Evolutionary conservation across 2,113 vertebrate species (phyloP), one percentile per base, ranked within the genome.

Genomic region (Promerops cafer): DNA sequence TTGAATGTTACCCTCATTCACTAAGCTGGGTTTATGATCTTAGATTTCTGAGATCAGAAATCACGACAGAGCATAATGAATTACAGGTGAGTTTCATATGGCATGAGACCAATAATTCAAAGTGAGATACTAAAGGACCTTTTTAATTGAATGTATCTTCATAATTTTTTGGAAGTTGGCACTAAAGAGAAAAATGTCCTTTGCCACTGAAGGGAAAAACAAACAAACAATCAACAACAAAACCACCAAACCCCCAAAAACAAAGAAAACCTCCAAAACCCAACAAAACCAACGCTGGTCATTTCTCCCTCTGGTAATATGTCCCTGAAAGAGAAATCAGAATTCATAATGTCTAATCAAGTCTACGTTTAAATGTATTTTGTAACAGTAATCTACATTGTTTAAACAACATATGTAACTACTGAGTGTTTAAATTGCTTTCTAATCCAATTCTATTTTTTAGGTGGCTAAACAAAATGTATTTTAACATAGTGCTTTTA

Each of bases 401-500:
- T 76, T 81, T 88, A 65, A 63, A 30, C 53, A 56, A 28, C 6
- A 10, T 31, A 61, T 61, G n/a, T 90, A 80, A 84, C 47, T 66
- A 44, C 30, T 75, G 24, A 59, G 11, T 35, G n/a, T 91, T 96
- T 96, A 66, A 95, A 95, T 92, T 94, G 63, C 53, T 91, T 96
- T 30, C 64, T 93, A 94, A 96, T 96, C 87, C 92, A 94, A 94
- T 89, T 86, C 7, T 45, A 9, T 47, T 90, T 96, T 91, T 96
- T 59, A 96, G 92, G 91, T 93, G 71, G 70, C 50, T 82, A 89
- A 93, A 76, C 33, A 59, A 66, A 79, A 88, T 83, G 47, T 71
- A 89, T 97, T 99, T 99, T 98, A 98, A 97, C 97, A 98, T 97
- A 97, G 93, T 97, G 92, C 95, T 96, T 98, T 93, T 92, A 98